Conservation (phyloP, 1,140 invertebrate species). For the Holcopasites calliopsidis region DNA sequence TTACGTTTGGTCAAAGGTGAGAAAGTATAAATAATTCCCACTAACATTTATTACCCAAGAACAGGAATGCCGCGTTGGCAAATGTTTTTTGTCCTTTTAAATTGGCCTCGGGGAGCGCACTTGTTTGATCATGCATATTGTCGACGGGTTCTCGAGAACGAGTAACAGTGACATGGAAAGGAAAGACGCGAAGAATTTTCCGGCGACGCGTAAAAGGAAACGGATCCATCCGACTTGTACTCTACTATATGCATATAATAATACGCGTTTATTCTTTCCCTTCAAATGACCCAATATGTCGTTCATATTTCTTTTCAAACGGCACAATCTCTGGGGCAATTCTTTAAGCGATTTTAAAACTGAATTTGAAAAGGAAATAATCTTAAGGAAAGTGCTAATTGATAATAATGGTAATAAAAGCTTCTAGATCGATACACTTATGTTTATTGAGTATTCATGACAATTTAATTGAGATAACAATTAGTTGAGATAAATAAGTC, state of each 20-base stretch:
- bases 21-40: background rate
- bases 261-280: conserved; percentile 17
- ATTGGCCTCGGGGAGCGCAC: no score
- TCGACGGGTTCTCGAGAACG: background rate
- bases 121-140: background rate
- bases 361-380: background rate
- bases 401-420: background rate
- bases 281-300: conserved; percentile 23
- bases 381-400: background rate
- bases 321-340: conserved; percentile 12
- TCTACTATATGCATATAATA: conserved; percentile 21
- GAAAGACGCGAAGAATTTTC: conserved; percentile 1
- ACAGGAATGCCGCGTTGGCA: background rate
- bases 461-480: no score
- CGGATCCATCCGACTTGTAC: background rate
- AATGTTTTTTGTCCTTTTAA: background rate
- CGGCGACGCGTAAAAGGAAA: conserved; percentile 12
- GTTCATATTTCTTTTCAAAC: conserved; percentile 23
- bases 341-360: conserved; percentile 1
- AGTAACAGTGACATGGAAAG: background rate
- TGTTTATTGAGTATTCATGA: background rate
- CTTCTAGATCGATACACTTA: background rate
- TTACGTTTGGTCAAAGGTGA: background rate
- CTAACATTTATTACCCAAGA: background rate
- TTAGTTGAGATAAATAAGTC: no score